Percentiles rank a stretch among this genome's conserved stretches.
Conservation (phyloP, 1,140 invertebrate species). For the Drosophila melanica region DNA sequence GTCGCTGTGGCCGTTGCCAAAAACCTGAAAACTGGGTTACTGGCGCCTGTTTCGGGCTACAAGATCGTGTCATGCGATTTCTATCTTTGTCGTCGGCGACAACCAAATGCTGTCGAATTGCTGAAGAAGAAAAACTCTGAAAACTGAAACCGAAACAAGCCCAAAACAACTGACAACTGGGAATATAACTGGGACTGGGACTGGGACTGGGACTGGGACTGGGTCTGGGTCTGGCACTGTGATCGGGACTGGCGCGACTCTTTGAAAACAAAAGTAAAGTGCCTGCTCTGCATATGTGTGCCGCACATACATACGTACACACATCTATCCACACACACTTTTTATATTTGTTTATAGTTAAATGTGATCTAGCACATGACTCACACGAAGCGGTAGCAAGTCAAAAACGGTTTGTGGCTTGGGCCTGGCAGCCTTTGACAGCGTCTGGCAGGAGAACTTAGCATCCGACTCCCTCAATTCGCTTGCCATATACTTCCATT, state of each 20-base stretch:
- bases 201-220: conserved; percentile 24
- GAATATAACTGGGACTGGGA: conserved; percentile 28
- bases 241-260: conserved; percentile 20
- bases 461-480: conserved; percentile 59
- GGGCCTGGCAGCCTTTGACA: conserved; percentile 40
- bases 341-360: conserved; percentile 2
- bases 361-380: conserved; percentile 66
- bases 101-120: conserved; percentile 50
- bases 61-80: conserved; percentile 82
- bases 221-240: conserved; percentile 30
- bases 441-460: conserved; percentile 41
- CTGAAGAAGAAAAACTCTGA: conserved; percentile 75
- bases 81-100: conserved; percentile 74
- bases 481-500: conserved; percentile 1
- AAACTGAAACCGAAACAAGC: conserved; percentile 46
- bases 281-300: conserved; percentile 63
- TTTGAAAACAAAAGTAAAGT: conserved; percentile 80
- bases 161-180: conserved; percentile 59
- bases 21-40: conserved; percentile 80
- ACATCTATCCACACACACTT: conserved; percentile 7
- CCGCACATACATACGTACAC: background rate
- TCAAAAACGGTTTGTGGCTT: conserved; percentile 12
- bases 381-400: conserved; percentile 64
- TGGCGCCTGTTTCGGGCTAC: conserved; percentile 82
- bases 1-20: conserved; percentile 46